phyloP scores from a whole-genome alignment of 1,140 invertebrate species.

The Trialeurodes vaporariorum region DNA sequence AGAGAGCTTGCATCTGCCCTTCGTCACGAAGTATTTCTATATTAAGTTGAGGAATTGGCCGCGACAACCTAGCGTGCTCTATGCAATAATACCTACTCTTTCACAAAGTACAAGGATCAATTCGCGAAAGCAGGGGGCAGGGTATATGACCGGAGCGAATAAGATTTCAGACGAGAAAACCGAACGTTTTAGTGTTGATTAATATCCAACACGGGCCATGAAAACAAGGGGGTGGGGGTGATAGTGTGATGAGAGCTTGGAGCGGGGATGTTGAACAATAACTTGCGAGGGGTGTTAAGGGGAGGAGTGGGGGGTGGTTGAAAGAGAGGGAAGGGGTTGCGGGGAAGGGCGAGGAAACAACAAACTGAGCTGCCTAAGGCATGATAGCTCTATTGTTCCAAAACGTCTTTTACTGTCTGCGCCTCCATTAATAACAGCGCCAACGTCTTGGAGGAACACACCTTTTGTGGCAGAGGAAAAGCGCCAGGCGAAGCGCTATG shows the following conservation, averaged over 20 bases:
- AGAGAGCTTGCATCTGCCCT: no score
- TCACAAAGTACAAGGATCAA: no score
- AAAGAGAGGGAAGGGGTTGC: not conserved
- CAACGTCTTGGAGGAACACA: not conserved
- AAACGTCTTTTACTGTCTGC: not conserved
- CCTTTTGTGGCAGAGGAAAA: not conserved
- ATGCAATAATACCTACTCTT: no score
- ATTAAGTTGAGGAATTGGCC: no score
- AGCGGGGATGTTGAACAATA: not conserved
- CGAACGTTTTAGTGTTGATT: not conserved
- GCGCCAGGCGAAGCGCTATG: not conserved
- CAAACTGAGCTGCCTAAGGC: not conserved
- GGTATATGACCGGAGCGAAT: no score
- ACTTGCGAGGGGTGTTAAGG: not conserved
- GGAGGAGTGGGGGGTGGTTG: not conserved
- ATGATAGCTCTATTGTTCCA: not conserved
- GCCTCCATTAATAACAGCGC: not conserved
- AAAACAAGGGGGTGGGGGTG: not conserved
- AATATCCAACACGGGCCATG: not conserved
- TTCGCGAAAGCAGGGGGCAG: no score
- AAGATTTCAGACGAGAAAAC: not conserved
- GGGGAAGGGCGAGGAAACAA: not conserved
- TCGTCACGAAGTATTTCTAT: no score
- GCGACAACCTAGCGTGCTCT: no score
- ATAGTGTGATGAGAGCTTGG: not conserved